Evolutionary conservation across 2,888 invertebrate genomes (phyloP).

Genomic region (Thecocarcelia acutangulata): DNA sequence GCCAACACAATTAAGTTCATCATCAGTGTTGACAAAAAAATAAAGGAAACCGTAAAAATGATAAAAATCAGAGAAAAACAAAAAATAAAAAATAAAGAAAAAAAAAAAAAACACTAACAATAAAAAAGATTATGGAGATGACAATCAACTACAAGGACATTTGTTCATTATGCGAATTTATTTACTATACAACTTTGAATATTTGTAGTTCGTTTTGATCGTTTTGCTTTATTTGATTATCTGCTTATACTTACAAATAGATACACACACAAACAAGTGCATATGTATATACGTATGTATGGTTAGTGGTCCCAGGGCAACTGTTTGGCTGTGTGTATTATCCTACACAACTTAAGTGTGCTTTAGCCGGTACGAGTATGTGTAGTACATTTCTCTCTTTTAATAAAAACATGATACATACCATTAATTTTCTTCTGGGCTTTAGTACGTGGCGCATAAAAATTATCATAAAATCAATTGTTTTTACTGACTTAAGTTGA

Average conservation of each 20-base stretch:
- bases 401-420: background rate
- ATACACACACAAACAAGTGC: too few relatives aligned
- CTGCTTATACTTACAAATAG: background rate
- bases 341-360: too few relatives aligned
- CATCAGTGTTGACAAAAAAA: constrained; percentile 54
- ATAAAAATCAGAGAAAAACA: constrained; percentile 2
- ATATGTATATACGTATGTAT: too few relatives aligned
- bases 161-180: constrained; percentile 46
- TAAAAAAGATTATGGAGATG: constrained; percentile 31
- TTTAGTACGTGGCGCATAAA: constrained; percentile 48
- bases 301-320: too few relatives aligned
- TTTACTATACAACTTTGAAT: constrained; percentile 28
- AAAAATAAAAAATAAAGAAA: background rate
- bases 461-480: constrained; percentile 65
- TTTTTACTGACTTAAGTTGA: constrained; percentile 16
- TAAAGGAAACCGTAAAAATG: constrained; percentile 15
- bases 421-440: constrained; percentile 30
- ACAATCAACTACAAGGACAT: constrained; percentile 59
- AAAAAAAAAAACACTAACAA: constrained; percentile 1
- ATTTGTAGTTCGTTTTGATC: constrained; percentile 1
- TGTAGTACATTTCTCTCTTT: too few relatives aligned
- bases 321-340: too few relatives aligned
- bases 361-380: too few relatives aligned
- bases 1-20: constrained; percentile 46
- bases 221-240: background rate